Evolutionary conservation across 2,797 vertebrate genomes (phyloP), one percentile per base, ranked within the genome.

Genomic region (Falco novaeseelandiae): DNA sequence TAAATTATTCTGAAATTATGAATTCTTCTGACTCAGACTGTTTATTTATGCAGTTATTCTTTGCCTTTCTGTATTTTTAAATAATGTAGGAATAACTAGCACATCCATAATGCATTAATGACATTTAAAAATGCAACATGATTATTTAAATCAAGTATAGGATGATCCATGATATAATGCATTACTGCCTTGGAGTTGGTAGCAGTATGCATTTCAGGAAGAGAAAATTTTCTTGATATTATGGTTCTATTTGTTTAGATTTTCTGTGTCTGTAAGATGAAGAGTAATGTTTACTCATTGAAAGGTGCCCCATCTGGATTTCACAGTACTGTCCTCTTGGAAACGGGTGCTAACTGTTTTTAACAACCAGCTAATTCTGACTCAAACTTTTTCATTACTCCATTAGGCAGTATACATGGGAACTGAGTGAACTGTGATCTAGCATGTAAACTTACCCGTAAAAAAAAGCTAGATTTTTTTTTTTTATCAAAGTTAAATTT

Each of bases 301-400:
- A 78, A 98, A 97, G 62, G 76, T 98, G 40, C 96, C 98, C 29
- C 92, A 97, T 30, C 16, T 98, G 92, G 94, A 98, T 97, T 94
- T 98, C 91, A 83, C 95, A 58, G 26, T 98, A 96, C 94, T 96
- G 81, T 97, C 96, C 32, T 98, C 98, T 96, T 97, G 98, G 86
- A 98, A 94, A 96, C 98, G 98, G 96, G 66, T 93, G 42, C 54
- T 98, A 79, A 97, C 97, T 17, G 27, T 98, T 90, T 98, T 98
- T 89, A 97, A 89, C n/a, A 97, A 91, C 65, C 92, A 98, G 98
- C 98, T 98, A 98, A 97, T 89, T 89, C 55, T 77, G 38, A 92
- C 63, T 78, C n/a, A 94, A 55, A 25, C 9, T 34, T 16, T 72
- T 91, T 69, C 52, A 38, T 87, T 89, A 61, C 70, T 87, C 42